phyloP scores from a whole-genome alignment of 2,113 vertebrate species.

The Lonchura striata region DNA sequence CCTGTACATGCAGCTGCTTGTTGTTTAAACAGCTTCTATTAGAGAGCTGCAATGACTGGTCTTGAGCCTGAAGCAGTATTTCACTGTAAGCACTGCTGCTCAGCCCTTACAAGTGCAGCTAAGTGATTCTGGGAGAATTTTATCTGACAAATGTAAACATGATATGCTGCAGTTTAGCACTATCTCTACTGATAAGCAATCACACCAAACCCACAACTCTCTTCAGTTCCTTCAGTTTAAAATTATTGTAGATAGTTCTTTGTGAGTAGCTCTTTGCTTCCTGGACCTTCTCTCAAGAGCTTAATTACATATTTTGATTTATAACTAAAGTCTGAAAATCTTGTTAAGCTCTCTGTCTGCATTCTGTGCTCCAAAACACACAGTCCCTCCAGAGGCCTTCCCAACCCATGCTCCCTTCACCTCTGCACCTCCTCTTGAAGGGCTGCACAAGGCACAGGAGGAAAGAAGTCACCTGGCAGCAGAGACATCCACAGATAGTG shows the following conservation, averaged over 20 bases:
- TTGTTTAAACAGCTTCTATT: neutral
- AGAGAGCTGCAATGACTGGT: neutral
- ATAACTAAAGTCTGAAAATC: neutral
- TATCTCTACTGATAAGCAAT: neutral
- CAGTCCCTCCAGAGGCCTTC: neutral
- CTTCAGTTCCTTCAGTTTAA: neutral
- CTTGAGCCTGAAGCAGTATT: neutral
- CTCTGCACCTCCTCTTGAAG: neutral
- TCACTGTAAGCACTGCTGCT: neutral
- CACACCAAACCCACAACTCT: neutral
- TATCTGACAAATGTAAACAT: neutral
- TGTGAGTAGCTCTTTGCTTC: neutral
- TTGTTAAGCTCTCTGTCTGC: neutral
- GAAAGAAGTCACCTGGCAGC: neutral
- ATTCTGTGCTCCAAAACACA: neutral
- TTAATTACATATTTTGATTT: neutral
- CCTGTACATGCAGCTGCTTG: neutral
- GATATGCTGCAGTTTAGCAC: neutral
- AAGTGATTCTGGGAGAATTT: neutral
- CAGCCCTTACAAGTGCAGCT: neutral
- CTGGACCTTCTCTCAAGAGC: neutral
- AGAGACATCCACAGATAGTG: neutral
- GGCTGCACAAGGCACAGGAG: neutral
- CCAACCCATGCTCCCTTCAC: rapidly evolving
- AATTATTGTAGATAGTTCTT: neutral